These are phyloP conservation scores for Dendropsophus ebraccatus DNA, from an alignment of 2,113 vertebrate genomes.

Conservation along the genomic window DNA sequence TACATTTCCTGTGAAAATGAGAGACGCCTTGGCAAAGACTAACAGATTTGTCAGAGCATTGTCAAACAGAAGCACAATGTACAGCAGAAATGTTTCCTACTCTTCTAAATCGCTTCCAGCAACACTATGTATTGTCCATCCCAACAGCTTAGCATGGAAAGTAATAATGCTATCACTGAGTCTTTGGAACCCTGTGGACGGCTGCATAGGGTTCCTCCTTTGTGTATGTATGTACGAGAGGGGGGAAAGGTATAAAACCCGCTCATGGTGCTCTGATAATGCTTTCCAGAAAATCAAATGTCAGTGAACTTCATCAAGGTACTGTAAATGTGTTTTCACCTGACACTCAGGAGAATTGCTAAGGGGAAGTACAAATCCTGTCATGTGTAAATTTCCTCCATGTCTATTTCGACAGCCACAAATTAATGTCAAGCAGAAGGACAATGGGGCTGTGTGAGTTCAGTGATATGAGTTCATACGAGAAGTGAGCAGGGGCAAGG, in stretches of 20 bases:
- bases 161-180: no score
- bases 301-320: constrained; percentile 33
- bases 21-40: no score
- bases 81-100: no score
- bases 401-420: background rate
- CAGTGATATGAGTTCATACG: background rate
- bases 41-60: no score
- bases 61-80: no score
- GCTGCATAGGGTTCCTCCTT: no score
- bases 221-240: background rate
- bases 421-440: constrained; percentile 11
- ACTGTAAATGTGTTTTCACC: constrained; percentile 24
- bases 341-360: constrained; percentile 28
- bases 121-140: no score
- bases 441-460: background rate
- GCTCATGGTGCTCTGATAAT: background rate
- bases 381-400: constrained; percentile 29
- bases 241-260: background rate
- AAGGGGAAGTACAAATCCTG: background rate
- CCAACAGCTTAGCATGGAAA: no score
- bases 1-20: no score
- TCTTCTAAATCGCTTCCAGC: no score
- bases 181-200: background rate
- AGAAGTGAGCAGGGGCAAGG: background rate
- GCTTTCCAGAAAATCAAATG: constrained; percentile 2